Conservation (phyloP, 2,113 vertebrate genomes). For the Microcebus tavaratra region DNA sequence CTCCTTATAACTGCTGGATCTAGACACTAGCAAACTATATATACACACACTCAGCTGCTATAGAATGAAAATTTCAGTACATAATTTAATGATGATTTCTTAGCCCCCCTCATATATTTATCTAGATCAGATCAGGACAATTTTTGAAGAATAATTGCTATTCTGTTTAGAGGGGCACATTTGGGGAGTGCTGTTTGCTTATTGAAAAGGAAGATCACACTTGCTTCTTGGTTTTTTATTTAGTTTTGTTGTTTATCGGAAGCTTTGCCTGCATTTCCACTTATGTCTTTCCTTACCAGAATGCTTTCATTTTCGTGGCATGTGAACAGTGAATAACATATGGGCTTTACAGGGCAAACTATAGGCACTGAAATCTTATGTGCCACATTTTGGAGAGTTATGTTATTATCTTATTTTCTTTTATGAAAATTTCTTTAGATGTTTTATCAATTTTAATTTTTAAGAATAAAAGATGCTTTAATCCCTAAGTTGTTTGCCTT, state of each 20-base stretch:
- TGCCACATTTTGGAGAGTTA: not conserved
- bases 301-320: not conserved
- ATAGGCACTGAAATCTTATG: not conserved
- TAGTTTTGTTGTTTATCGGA: not conserved
- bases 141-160: not conserved
- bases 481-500: constrained; percentile 16
- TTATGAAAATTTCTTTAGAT: not conserved
- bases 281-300: not conserved
- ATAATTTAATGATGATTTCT: not conserved
- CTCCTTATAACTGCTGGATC: not conserved
- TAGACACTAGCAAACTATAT: too few species aligned
- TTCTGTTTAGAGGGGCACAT: not conserved
- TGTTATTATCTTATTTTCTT: constrained; percentile 5
- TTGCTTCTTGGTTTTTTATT: not conserved
- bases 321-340: not conserved
- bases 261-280: not conserved
- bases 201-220: not conserved
- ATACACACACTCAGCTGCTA: not conserved
- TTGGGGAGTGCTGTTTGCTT: not conserved
- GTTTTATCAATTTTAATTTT: not conserved
- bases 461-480: not conserved
- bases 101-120: not conserved
- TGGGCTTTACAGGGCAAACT: not conserved
- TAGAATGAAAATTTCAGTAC: not conserved
- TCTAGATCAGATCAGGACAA: not conserved